Base-by-base conservation (phyloP, 2,113 vertebrate species). In the Rhagologus leucostigma region DNA sequence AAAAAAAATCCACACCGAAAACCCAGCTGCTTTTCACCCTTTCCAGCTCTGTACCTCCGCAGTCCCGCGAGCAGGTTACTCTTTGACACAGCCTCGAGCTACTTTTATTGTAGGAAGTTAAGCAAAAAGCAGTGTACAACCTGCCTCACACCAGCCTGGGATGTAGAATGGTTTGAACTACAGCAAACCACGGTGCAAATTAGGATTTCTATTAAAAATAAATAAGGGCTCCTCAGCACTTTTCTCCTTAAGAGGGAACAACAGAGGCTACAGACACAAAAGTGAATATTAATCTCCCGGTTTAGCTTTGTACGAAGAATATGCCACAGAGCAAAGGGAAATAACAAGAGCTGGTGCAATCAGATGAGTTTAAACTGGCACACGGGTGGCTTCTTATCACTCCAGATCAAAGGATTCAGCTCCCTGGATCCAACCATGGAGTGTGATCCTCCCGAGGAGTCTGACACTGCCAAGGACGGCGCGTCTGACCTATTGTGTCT, bases 31-130 rank as follows among this genome's bases (percentile, higher is more conserved):
- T 92, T 75, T 82, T 70, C 76, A 33, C 73, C 62, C 35, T 92
- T 79, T 82, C 57, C 65, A 91, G 83, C 75, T 85, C 46, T n/a
- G 11, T 29, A 49, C 67, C 74, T 87, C 65, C 19, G 11, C 59
- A 94, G 83, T 73, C 87, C 94, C 16, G 0, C 0, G 63, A 91
- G 95, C 80, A 94, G 73, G 73, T 93, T 97, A 83, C 90, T 96
- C 96, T 94, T 88, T 94, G 95, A 94, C 96, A 96, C 79, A 84
- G 95, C 97, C 97, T 96, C 29, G 6, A 96, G 97, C 96, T 96
- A 78, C 90, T 83, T 82, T 69, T 78, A 52, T 41, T 93, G 75
- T 87, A 76, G 70, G 87, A 79, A 87, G 73, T 93, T 93, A n/a
- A 96, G 96, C 81, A 93, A 94, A 93, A 95, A 94, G 82, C 13